Base-by-base conservation (phyloP, 2,113 vertebrate species). In the Macaca mulatta region DNA sequence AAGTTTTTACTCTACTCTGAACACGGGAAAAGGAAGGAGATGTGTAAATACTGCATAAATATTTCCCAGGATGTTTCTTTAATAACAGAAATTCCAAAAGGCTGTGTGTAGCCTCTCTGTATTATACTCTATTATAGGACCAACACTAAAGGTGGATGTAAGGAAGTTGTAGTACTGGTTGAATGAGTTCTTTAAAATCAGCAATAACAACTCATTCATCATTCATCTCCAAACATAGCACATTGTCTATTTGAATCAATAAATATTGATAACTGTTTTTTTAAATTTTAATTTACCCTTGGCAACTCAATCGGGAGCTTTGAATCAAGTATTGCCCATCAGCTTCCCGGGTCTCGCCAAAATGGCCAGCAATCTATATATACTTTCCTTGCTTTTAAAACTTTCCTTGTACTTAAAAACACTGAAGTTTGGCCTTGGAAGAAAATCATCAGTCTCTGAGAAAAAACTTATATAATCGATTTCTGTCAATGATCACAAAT, bases 171-270 rank as follows among this genome's bases (percentile, higher is more conserved):
- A 84, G 61, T 70, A 35, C 25, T 77, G 12, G 12, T n/a, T 92
- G 45, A 40, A 12, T 27, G 35, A 85, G 8, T 57, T 84, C 38
- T 88, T 97, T 77, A 96, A 92, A 94, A 86, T 93, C 23, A 67
- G 35, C 10, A 74, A 64, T 11, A 77, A 50, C 30, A 20, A 75
- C 6, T 90, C 14, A 91, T 35, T 89, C 48, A 69, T 94, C 40
- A 78, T 82, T 83, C 50, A 57, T 59, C 14, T 90, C 61, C 14
- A 93, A 59, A 14, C 18, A 38, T 22, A 25, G 22, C 25, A 40
- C 30, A 48, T 38, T 40, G 3, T 88, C 32, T 87, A 4, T 92
- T 22, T 86, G 40, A 94, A n/a, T 61, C 23, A 89, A 38, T 59
- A n/a, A 50, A 70, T 72, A 80, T 2, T 18, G 11, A 72, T 78